Percentiles rank a stretch among this genome's conserved stretches.
These are phyloP conservation scores for Drosophila helvetica DNA, from an alignment of 2,888 invertebrate genomes.

Conservation along the genomic window DNA sequence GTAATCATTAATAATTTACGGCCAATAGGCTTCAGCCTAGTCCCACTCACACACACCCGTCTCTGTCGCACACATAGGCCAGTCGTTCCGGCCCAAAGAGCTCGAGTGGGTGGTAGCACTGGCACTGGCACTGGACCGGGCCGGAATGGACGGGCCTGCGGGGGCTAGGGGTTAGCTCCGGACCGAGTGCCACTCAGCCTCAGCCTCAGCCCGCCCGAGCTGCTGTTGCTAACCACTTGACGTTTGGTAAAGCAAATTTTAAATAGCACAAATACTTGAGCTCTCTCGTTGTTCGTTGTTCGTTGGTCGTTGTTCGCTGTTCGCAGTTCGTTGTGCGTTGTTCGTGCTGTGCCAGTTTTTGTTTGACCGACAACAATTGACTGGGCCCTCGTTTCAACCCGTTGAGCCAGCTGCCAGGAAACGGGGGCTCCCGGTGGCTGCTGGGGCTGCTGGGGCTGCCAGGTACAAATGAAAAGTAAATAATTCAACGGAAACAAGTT, in stretches of 20 bases:
- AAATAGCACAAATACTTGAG: slow-evolving; percentile 71
- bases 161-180: slow-evolving; percentile 31
- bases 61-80: slow-evolving; percentile 10
- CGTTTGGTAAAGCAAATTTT: slow-evolving; percentile 69
- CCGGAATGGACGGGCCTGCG: neutral
- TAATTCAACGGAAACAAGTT: slow-evolving; percentile 41
- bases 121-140: neutral
- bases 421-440: neutral
- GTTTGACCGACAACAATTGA: slow-evolving; percentile 71
- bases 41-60: slow-evolving; percentile 10
- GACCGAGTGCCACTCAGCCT: slow-evolving; percentile 65
- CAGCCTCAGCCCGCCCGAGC: slow-evolving; percentile 25
- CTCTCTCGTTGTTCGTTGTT: slow-evolving; percentile 48
- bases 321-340: slow-evolving; percentile 31
- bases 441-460: too few species aligned
- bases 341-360: slow-evolving; percentile 62
- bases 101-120: slow-evolving; percentile 13
- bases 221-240: slow-evolving; percentile 72
- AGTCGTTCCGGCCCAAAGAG: neutral
- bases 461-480: slow-evolving; percentile 39
- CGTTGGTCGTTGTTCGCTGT: slow-evolving; percentile 22
- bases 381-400: slow-evolving; percentile 51
- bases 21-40: slow-evolving; percentile 57
- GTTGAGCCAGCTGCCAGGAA: slow-evolving; percentile 24
- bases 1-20: slow-evolving; percentile 81